Evolutionary conservation across 2,888 invertebrate species (phyloP).

Genomic region (Agrilus biguttatus): DNA sequence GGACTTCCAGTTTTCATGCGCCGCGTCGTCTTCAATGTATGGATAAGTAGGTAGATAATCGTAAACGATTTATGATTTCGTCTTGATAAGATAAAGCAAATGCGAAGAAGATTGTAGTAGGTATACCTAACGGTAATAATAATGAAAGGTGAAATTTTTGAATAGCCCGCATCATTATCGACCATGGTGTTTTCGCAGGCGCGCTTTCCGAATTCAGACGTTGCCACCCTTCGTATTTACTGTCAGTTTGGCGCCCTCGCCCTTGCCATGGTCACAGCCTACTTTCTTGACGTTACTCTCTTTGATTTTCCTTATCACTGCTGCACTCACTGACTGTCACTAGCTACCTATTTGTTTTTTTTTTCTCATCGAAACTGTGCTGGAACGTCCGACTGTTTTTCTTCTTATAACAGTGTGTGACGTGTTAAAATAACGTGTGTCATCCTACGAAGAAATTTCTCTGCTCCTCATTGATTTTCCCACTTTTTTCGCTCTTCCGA

Average conservation of each 20-base stretch:
- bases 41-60: too few species aligned
- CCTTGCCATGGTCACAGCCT: constrained; percentile 15
- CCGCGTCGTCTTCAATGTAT: too few species aligned
- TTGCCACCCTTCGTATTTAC: constrained; percentile 16
- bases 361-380: constrained; percentile 10
- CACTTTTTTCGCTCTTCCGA: constrained; percentile 8
- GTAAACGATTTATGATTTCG: too few species aligned
- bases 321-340: constrained; percentile 5
- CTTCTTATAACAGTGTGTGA: constrained; percentile 11
- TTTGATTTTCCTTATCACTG: constrained; percentile 12
- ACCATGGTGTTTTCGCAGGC: constrained; percentile 13
- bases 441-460: constrained; percentile 7
- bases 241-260: constrained; percentile 17
- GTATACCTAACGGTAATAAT: too few species aligned
- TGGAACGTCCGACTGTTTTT: constrained; percentile 10
- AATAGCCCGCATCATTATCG: constrained; percentile 14
- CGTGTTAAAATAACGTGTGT: constrained; percentile 8
- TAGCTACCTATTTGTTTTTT: constrained; percentile 9
- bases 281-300: constrained; percentile 13
- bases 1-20: too few species aligned
- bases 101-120: too few species aligned
- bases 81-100: too few species aligned
- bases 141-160: constrained; percentile 5
- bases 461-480: constrained; percentile 15
- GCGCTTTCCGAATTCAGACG: constrained; percentile 10